These are phyloP conservation scores for Sebastes cheni DNA, from an alignment of 2,797 vertebrate species.

Conservation along the genomic window DNA sequence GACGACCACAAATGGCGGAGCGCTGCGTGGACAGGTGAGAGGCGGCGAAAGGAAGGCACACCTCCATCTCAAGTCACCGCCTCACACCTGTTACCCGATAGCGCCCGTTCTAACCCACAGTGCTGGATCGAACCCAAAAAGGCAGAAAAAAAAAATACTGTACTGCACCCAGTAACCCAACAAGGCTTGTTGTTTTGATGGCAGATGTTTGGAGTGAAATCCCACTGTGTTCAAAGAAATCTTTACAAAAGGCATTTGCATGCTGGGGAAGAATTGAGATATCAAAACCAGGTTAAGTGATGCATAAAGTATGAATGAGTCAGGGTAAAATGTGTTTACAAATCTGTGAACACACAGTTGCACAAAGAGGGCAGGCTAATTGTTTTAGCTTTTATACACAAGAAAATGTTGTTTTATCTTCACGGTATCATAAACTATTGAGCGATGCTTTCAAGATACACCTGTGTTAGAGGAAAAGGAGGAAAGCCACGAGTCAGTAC, in stretches of 20 bases:
- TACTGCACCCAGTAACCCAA: not conserved
- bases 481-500: conserved; percentile 10
- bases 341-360: conserved; percentile 35
- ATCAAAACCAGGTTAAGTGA: conserved; percentile 61
- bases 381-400: conserved; percentile 29
- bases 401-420: not conserved
- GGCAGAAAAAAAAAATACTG: not conserved
- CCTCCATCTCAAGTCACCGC: conserved; percentile 68
- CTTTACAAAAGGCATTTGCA: conserved; percentile 43
- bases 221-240: conserved; percentile 49
- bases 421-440: conserved; percentile 10
- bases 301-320: conserved; percentile 53
- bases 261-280: conserved; percentile 40
- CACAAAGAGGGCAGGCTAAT: conserved; percentile 15
- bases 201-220: conserved; percentile 51
- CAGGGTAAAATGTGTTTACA: conserved; percentile 27
- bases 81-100: conserved; percentile 65
- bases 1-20: conserved; percentile 26
- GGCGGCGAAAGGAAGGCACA: conserved; percentile 45
- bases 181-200: conserved; percentile 39
- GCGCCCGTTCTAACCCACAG: conserved; percentile 24
- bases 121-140: conserved; percentile 45
- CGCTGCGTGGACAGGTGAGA: conserved; percentile 57
- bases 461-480: not conserved
- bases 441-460: not conserved